Evolutionary conservation across 1,140 invertebrate genomes (phyloP).

Genomic region (Drosophila mauritiana): DNA sequence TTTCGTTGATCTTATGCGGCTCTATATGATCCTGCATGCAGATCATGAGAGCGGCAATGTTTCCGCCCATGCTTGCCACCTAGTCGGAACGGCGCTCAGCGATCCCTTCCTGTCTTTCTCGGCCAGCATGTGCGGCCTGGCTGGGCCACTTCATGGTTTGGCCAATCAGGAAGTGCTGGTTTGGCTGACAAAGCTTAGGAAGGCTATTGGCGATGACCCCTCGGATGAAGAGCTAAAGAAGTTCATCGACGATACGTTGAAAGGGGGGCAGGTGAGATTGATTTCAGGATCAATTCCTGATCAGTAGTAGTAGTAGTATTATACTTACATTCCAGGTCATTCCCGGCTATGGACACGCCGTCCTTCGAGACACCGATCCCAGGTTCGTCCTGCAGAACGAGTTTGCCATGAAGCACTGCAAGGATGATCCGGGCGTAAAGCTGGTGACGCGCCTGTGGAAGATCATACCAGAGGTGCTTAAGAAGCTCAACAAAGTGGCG

Average conservation of each 20-base stretch:
- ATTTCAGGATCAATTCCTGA: neutral
- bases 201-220: slow-evolving; percentile 92
- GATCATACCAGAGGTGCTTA: slow-evolving; percentile 94
- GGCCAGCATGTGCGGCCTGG: slow-evolving; percentile 96
- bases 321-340: slow-evolving; percentile 84
- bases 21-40: slow-evolving; percentile 97
- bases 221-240: slow-evolving; percentile 94
- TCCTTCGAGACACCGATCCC: slow-evolving; percentile 97
- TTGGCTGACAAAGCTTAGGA: slow-evolving; percentile 91
- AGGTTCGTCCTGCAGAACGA: slow-evolving; percentile 94
- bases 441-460: slow-evolving; percentile 96
- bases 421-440: slow-evolving; percentile 95
- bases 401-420: slow-evolving; percentile 96
- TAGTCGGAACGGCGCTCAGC: slow-evolving; percentile 96
- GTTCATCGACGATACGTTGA: slow-evolving; percentile 96
- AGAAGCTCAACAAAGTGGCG: slow-evolving; percentile 96
- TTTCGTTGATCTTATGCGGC: slow-evolving; percentile 95
- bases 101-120: slow-evolving; percentile 97
- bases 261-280: slow-evolving; percentile 87
- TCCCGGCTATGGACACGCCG: slow-evolving; percentile 98
- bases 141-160: slow-evolving; percentile 96
- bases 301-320: too few relatives aligned
- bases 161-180: slow-evolving; percentile 97
- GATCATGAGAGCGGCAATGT: slow-evolving; percentile 98
- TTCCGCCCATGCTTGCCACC: slow-evolving; percentile 95